Percentiles rank a stretch among this genome's conserved stretches.
Conservation (phyloP, 2,888 invertebrate genomes). For the Melanchra persicariae region DNA sequence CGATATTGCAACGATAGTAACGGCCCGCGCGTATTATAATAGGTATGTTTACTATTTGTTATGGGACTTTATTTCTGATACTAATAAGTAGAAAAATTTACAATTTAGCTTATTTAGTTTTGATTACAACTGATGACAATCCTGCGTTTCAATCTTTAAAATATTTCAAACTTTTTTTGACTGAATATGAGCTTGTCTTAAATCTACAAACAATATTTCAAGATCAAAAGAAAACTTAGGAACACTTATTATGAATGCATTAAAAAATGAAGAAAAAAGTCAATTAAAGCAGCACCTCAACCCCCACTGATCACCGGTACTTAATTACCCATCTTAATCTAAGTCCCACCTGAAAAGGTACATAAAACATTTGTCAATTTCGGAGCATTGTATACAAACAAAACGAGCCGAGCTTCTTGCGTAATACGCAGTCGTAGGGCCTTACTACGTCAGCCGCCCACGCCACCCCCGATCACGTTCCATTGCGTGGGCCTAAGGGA, state of each 20-base stretch:
- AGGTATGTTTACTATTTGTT: slow-evolving; percentile 23
- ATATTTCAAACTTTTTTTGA: neutral
- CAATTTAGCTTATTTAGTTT: no score
- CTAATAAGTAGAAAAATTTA: neutral
- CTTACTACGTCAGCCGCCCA: slow-evolving; percentile 63
- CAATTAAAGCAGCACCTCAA: neutral
- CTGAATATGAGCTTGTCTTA: neutral
- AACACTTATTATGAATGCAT: neutral
- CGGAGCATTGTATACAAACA: slow-evolving; percentile 66
- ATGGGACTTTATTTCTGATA: slow-evolving; percentile 27
- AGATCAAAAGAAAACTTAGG: slow-evolving; percentile 10
- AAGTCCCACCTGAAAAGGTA: slow-evolving; percentile 33
- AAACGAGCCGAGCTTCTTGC: slow-evolving; percentile 51
- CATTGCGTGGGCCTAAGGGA: slow-evolving; percentile 59
- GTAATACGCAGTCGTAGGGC: slow-evolving; percentile 53
- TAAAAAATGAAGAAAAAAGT: neutral
- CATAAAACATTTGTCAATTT: slow-evolving; percentile 29
- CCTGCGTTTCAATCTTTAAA: neutral
- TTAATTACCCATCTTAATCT: slow-evolving; percentile 36
- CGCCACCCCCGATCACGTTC: slow-evolving; percentile 61
- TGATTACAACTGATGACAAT: neutral
- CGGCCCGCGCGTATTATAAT: slow-evolving; percentile 68
- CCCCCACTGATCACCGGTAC: slow-evolving; percentile 3
- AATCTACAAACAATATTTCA: neutral
- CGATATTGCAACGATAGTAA: slow-evolving; percentile 78